Evolutionary conservation across 2,888 invertebrate species (phyloP).

Genomic region (Rhagium mordax): DNA sequence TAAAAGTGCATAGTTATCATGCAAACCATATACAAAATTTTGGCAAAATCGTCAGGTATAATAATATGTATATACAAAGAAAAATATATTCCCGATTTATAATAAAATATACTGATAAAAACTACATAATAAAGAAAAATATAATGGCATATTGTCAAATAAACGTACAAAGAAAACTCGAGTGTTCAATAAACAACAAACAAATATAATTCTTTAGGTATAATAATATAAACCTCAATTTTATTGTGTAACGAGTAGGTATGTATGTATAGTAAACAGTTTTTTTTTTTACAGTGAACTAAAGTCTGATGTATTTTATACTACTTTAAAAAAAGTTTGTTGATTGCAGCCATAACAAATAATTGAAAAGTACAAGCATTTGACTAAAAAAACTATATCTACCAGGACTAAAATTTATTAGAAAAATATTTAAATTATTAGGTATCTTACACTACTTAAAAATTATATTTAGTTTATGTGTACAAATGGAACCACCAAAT

Average conservation of each 20-base stretch:
- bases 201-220: background rate
- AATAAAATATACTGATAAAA: constrained; percentile 49
- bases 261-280: constrained; percentile 17
- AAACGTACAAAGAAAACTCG: constrained; percentile 36
- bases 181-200: constrained; percentile 33
- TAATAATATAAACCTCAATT: background rate
- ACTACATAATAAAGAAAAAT: constrained; percentile 51
- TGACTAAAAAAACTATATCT: constrained; percentile 26
- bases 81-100: constrained; percentile 39
- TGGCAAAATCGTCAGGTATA: constrained; percentile 43
- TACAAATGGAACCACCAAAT: constrained; percentile 18
- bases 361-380: constrained; percentile 7
- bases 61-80: constrained; percentile 45
- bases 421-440: constrained; percentile 35
- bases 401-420: constrained; percentile 11
- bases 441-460: constrained; percentile 32
- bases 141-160: constrained; percentile 49
- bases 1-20: constrained; percentile 42
- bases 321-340: constrained; percentile 16
- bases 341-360: constrained; percentile 20
- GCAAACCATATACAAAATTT: constrained; percentile 34
- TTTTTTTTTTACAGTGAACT: background rate
- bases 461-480: constrained; percentile 28
- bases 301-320: constrained; percentile 11
- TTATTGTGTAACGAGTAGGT: no score